phyloP scores from a whole-genome alignment of 2,888 invertebrate species.

The Alloplasta piceator region DNA sequence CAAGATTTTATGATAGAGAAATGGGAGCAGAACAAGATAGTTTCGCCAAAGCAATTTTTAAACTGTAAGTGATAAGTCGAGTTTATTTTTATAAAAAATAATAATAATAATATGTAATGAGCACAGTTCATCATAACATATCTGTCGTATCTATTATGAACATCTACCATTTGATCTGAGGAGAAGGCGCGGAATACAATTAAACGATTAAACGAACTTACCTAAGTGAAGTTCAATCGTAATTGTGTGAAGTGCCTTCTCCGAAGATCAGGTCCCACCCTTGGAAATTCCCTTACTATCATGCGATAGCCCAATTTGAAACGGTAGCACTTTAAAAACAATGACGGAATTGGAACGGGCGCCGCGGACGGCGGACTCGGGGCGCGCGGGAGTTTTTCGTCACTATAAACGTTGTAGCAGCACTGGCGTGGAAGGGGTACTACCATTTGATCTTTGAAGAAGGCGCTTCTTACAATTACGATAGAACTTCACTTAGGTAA shows the following conservation, averaged over 20 bases:
- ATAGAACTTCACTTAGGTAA: too few relatives aligned
- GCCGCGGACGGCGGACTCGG: slow-evolving; percentile 12
- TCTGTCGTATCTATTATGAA: slow-evolving; percentile 53
- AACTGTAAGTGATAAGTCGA: slow-evolving; percentile 15
- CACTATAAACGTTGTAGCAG: too few relatives aligned
- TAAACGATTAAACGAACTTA: too few relatives aligned
- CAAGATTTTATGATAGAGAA: slow-evolving; percentile 54
- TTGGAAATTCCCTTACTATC: slow-evolving; percentile 35
- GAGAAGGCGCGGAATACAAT: slow-evolving; percentile 54
- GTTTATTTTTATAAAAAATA: slow-evolving; percentile 1
- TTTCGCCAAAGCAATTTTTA: slow-evolving; percentile 44
- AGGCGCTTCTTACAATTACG: too few relatives aligned
- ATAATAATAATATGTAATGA: slow-evolving; percentile 2
- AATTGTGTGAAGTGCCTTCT: too few relatives aligned
- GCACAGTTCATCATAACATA: slow-evolving; percentile 33
- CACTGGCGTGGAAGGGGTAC: too few relatives aligned
- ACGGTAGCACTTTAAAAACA: slow-evolving; percentile 50
- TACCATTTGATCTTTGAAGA: too few relatives aligned
- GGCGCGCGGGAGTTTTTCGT: too few relatives aligned
- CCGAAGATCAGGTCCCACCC: slow-evolving; percentile 50
- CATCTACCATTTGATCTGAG: slow-evolving; percentile 56
- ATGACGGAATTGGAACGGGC: slow-evolving; percentile 16
- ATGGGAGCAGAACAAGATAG: slow-evolving; percentile 26
- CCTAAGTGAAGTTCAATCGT: too few relatives aligned
- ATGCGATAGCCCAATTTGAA: slow-evolving; percentile 30